phyloP scores from a whole-genome alignment of 2,113 vertebrate species.

The Baryphthengus martii region DNA sequence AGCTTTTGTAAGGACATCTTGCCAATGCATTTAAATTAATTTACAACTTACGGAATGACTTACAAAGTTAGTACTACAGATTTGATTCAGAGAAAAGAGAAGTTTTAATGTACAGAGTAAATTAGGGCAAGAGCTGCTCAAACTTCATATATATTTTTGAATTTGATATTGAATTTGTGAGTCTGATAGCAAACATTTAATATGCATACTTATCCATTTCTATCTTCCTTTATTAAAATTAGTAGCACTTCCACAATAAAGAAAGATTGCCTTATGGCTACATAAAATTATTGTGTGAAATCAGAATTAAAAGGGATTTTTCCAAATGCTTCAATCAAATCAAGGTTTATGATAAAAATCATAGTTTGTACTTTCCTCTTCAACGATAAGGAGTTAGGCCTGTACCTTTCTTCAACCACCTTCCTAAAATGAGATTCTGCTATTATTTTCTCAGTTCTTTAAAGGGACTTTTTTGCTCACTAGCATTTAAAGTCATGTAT shows the following conservation, averaged over 20 bases:
- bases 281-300: not conserved
- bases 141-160: not conserved
- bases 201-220: not conserved
- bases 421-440: not conserved
- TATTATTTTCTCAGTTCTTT: not conserved
- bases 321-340: not conserved
- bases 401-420: not conserved
- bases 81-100: not conserved
- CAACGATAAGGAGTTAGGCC: not conserved
- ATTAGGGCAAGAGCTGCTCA: not conserved
- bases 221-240: not conserved
- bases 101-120: not conserved
- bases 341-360: not conserved
- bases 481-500: constrained; percentile 32
- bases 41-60: not conserved
- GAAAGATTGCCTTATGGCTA: not conserved
- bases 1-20: not conserved
- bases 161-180: not conserved
- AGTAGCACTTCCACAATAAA: not conserved
- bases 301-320: not conserved
- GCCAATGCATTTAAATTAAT: not conserved
- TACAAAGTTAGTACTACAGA: not conserved
- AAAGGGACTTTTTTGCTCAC: not conserved
- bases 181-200: not conserved
- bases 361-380: not conserved